phyloP scores from a whole-genome alignment of 2,113 vertebrate species.

The Willisornis vidua region DNA sequence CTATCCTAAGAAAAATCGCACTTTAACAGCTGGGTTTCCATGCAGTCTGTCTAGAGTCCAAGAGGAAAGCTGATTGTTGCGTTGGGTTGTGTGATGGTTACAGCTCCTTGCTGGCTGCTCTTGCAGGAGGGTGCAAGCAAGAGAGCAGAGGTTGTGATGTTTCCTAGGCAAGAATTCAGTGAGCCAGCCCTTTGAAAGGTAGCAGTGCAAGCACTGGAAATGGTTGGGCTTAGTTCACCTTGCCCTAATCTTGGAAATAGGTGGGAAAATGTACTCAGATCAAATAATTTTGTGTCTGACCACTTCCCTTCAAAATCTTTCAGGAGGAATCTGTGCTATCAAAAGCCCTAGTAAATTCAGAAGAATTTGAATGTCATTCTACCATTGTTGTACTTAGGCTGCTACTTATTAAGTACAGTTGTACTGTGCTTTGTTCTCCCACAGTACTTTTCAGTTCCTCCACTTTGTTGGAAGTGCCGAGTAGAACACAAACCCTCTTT shows the following conservation, averaged over 20 bases:
- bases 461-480: neutral
- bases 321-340: neutral
- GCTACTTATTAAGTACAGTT: neutral
- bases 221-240: fast-evolving
- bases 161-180: neutral
- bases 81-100: fast-evolving
- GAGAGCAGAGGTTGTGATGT: fast-evolving
- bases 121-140: neutral
- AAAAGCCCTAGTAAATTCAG: neutral
- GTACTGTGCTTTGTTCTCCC: neutral
- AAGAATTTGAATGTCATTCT: neutral
- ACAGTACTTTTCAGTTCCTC: neutral
- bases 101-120: neutral
- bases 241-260: neutral
- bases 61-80: fast-evolving
- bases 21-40: neutral
- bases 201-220: neutral
- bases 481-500: neutral
- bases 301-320: neutral
- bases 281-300: neutral
- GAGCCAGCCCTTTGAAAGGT: neutral
- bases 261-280: neutral
- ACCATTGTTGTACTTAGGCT: neutral
- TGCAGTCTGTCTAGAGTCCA: too few relatives aligned
- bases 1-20: fast-evolving